Evolutionary conservation across 2,113 vertebrate genomes (phyloP), one percentile per base, ranked within the genome.

Genomic region (Aptenodytes patagonicus): DNA sequence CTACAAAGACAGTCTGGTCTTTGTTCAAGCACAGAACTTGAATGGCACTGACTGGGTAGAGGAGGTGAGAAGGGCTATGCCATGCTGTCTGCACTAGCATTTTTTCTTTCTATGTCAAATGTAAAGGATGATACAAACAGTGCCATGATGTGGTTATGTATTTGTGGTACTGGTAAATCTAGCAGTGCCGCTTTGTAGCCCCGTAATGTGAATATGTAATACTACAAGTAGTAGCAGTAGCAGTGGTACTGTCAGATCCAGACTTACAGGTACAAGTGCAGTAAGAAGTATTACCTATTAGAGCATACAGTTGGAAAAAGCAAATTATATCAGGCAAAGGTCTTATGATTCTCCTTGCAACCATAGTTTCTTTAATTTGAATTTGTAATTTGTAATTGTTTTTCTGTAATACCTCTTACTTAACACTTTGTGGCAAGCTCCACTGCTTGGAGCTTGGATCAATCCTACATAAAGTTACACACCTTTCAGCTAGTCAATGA

Each of bases 401-500:
- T 44, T 66, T 72, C 58, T 86, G 2, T n/a, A 64, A 44, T 28
- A 62, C 6, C 8, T 47, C 34, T 44, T 65, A 20, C 13, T 52
- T 49, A 62, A 66, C 7, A 17, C 7, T 83, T 58, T 0, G 0
- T 22, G 11, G 38, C 0, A 7, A 85, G 10, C 4, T 47, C 19
- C 22, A 19, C 28, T 78, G 17, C 40, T 68, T 89, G 70, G 46
- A 83, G 26, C 11, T 79, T 66, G 17, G 18, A 80, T 40, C 22
- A 61, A 22, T 31, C 9, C 18, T 13, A 22, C 11, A 16, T 26
- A 32, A 78, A 47, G 4, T 46, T 69, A 8, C 11, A 60, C 4
- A 76, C 1, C 6, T 49, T 71, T 54, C 46, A 79, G 28, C 24
- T 54, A 49, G 4, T 68, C 38, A 58, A 7, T 38, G 7, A 79